Evolutionary conservation across 2,888 invertebrate genomes (phyloP).

Genomic region (Drosophila sordidapex): DNA sequence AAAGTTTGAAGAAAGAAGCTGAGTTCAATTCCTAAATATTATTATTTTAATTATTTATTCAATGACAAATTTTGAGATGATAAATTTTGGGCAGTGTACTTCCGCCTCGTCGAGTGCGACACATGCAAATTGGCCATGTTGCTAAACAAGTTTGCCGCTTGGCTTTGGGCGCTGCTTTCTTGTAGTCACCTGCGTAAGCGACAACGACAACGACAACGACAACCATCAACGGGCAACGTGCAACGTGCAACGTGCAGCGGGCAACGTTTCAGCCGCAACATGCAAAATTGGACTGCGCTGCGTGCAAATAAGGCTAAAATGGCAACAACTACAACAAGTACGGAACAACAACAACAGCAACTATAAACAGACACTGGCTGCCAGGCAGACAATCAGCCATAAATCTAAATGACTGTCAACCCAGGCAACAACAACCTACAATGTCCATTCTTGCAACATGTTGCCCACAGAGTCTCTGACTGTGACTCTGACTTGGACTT

Average conservation of each 20-base stretch:
- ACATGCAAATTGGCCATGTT: constrained; percentile 81
- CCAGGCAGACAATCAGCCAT: constrained; percentile 78
- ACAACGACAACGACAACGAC: constrained; percentile 64
- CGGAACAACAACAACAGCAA: constrained; percentile 29
- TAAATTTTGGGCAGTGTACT: constrained; percentile 6
- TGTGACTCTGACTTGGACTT: constrained; percentile 5
- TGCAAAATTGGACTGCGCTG: constrained; percentile 80
- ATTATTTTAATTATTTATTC: neutral
- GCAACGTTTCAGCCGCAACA: constrained; percentile 33
- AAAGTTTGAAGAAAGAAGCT: neutral
- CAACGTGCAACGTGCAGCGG: constrained; percentile 31
- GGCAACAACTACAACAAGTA: constrained; percentile 50
- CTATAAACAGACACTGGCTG: constrained; percentile 72
- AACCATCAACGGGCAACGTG: constrained; percentile 40
- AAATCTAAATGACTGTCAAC: constrained; percentile 81
- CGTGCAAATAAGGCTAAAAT: constrained; percentile 77
- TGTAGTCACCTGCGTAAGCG: constrained; percentile 81
- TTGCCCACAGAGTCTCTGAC: constrained; percentile 45
- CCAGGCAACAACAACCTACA: constrained; percentile 67
- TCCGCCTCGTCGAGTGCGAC: constrained; percentile 69
- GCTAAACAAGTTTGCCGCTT: constrained; percentile 76
- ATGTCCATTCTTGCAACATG: constrained; percentile 66
- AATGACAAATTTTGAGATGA: neutral
- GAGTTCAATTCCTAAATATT: neutral
- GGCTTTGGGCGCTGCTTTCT: constrained; percentile 57